These are phyloP conservation scores for Drosophila quadrilineata DNA, from an alignment of 1,140 invertebrate genomes.

Conservation along the genomic window DNA sequence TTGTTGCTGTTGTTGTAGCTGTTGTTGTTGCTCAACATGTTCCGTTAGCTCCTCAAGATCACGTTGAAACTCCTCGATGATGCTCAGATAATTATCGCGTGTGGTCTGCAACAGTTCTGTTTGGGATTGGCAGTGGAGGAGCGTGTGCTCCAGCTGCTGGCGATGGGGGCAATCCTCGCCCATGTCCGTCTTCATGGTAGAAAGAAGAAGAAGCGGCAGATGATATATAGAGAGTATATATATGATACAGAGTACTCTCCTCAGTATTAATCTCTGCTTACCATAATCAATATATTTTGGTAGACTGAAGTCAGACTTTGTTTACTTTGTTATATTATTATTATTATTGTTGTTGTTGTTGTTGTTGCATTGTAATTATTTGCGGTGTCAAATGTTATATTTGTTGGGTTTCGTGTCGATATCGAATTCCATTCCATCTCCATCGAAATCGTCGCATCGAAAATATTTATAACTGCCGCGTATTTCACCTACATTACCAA, in stretches of 20 bases:
- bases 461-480: slow-evolving; percentile 49
- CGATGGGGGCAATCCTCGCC: slow-evolving; percentile 61
- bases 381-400: slow-evolving; percentile 49
- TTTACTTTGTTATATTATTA: slow-evolving; percentile 22
- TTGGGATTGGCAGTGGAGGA: slow-evolving; percentile 58
- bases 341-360: slow-evolving; percentile 14
- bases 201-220: not conserved
- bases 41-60: slow-evolving; percentile 42
- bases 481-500: slow-evolving; percentile 71
- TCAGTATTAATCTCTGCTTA: too few species aligned
- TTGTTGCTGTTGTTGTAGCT: slow-evolving; percentile 30
- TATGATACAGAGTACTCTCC: not conserved
- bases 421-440: slow-evolving; percentile 34
- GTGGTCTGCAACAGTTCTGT: slow-evolving; percentile 50
- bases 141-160: slow-evolving; percentile 58
- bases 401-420: slow-evolving; percentile 40
- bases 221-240: not conserved
- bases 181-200: slow-evolving; percentile 26
- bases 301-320: slow-evolving; percentile 26
- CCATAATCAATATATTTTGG: slow-evolving; percentile 40
- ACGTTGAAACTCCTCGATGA: slow-evolving; percentile 49
- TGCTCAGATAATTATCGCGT: slow-evolving; percentile 45
- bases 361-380: slow-evolving; percentile 30
- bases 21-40: slow-evolving; percentile 61
- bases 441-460: not conserved